Evolutionary conservation across 2,888 invertebrate species (phyloP).

Genomic region (Geophilus truncorum): DNA sequence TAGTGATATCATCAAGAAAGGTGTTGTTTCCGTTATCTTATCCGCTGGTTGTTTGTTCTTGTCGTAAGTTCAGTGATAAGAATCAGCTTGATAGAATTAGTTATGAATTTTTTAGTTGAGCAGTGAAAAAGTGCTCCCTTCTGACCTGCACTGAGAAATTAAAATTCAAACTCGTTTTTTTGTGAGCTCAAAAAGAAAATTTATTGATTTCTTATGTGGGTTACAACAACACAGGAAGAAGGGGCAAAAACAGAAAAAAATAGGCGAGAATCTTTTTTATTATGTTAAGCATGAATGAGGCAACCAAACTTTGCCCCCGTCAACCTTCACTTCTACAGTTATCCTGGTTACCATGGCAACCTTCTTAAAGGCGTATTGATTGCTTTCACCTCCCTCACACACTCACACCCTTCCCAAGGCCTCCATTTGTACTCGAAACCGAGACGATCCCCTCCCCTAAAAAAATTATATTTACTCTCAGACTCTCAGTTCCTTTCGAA

Average conservation of each 20-base stretch:
- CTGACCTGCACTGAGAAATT: neutral
- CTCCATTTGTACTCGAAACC: neutral
- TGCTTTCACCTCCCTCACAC: neutral
- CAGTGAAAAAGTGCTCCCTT: neutral
- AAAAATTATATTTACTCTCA: neutral
- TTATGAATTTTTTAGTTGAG: neutral
- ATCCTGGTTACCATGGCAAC: conserved; percentile 3
- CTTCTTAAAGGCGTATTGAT: conserved; percentile 12
- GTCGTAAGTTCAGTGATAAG: neutral
- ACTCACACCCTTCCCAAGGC: too few species aligned
- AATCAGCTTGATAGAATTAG: neutral
- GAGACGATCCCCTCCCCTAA: neutral
- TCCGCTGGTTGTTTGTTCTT: neutral
- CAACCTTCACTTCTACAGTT: neutral
- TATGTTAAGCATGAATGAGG: neutral
- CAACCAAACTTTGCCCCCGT: neutral
- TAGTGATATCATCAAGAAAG: neutral
- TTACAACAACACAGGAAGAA: too few species aligned
- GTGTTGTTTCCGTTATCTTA: neutral
- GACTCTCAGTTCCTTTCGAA: neutral
- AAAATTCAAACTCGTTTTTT: neutral
- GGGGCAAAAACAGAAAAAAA: neutral
- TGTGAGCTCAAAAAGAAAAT: neutral
- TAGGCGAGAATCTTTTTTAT: neutral
- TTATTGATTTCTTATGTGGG: too few species aligned